phyloP scores from a whole-genome alignment of 2,888 invertebrate species.

The Nemurella pictetii region DNA sequence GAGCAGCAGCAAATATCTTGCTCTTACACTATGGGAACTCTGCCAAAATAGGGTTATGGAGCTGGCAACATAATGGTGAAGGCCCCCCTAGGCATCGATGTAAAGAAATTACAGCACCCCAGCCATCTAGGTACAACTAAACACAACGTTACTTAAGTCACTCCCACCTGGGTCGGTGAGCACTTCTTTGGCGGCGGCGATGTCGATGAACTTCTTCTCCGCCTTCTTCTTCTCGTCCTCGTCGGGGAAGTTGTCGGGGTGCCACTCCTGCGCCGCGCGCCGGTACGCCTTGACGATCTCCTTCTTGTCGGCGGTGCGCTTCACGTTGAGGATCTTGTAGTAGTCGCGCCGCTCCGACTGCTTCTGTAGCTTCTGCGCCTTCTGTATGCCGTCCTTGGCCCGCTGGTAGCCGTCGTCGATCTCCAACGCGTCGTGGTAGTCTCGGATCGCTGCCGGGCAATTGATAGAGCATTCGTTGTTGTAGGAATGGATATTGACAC shows the following conservation, averaged over 20 bases:
- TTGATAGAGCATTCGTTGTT: no score
- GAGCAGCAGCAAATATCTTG: no score
- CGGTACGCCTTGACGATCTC: constrained; percentile 96
- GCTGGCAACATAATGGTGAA: no score
- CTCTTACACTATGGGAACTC: no score
- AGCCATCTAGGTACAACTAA: no score
- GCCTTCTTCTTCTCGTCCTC: constrained; percentile 91
- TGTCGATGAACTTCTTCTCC: constrained; percentile 96
- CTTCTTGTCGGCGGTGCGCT: constrained; percentile 85
- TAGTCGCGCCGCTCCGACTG: constrained; percentile 93
- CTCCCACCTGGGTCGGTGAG: constrained; percentile 61
- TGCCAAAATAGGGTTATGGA: no score
- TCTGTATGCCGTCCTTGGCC: constrained; percentile 86
- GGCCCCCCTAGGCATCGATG: no score
- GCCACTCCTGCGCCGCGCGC: constrained; percentile 97
- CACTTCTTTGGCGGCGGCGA: constrained; percentile 98
- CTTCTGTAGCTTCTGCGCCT: constrained; percentile 90
- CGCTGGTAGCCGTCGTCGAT: constrained; percentile 76
- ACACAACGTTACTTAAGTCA: no score
- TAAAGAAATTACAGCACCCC: no score
- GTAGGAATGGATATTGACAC: no score
- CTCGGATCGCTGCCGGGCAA: constrained; percentile 70
- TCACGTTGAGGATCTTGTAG: constrained; percentile 94
- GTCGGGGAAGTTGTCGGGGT: constrained; percentile 90
- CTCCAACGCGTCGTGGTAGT: constrained; percentile 84